Base-by-base conservation (phyloP, 2,113 vertebrate genomes). In the Seriola dumerili region DNA sequence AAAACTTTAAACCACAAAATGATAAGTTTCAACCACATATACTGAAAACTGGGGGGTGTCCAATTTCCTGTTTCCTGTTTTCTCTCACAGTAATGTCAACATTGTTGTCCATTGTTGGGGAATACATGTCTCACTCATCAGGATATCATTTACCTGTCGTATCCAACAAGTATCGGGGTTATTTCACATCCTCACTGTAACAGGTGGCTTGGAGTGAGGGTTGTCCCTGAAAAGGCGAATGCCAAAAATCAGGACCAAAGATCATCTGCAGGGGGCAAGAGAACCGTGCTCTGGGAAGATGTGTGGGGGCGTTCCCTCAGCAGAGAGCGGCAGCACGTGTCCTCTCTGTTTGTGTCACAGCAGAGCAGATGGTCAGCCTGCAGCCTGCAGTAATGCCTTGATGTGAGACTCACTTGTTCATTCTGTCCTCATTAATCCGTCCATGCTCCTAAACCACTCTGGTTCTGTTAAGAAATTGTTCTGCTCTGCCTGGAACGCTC, bases 331-430 rank as follows among this genome's bases (percentile, higher is more conserved):
- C 83, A 79, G 92, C 93, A 92, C 89, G 85, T 93, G 93, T 93
- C 94, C 91, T 92, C 88, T 94, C 90, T 93, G 94, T 94, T 93
- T 93, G 92, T 93, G 93, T 94, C 94, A 91, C 89, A 92, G 94
- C 92, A 78, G 93, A 96, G 91, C 95, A 95, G 95, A 96, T 96
- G 92, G 93, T 94, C 95, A 92, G 94, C 88, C 89, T 40, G 90
- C 94, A 93, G 92, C 85, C 86, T 92, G 89, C 93, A 93, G 87
- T 85, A 83, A 92, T 85, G 85, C 86, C 88, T 79, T 78, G 81
- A 91, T 90, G 82, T 72, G 89, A 92, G 73, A 87, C 86, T 82
- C 86, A 77, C 72, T 91, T 82, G 76, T 88, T 92, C 90, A 86
- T 91, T 90, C 76, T 87, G 72, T 83, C 75, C 71, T 83, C 72